Conservation (phyloP, 2,113 vertebrate species). For the Tupaia tana region DNA sequence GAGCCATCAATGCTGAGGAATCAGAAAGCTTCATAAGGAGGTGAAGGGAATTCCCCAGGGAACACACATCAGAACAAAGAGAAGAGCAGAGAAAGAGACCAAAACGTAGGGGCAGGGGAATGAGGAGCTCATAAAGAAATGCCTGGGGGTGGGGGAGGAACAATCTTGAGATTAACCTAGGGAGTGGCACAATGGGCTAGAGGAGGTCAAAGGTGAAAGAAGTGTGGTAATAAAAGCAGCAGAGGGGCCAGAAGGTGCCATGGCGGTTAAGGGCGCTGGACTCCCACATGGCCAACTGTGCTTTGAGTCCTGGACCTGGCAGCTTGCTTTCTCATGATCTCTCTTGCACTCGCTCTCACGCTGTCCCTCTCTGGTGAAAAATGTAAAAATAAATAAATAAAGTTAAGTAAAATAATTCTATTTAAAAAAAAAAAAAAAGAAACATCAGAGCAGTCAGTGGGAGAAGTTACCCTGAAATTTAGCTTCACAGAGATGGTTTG, state of each 20-base stretch:
- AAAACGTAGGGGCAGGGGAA: not conserved
- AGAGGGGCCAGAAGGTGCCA: not conserved
- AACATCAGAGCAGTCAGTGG: not conserved
- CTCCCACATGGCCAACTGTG: too few relatives aligned
- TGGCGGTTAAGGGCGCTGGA: too few relatives aligned
- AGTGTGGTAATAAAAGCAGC: not conserved
- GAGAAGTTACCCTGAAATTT: not conserved
- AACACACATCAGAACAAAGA: not conserved
- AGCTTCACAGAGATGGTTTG: not conserved
- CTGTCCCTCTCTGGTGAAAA: too few relatives aligned
- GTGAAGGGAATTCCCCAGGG: too few relatives aligned
- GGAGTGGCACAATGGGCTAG: not conserved
- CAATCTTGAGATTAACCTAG: not conserved
- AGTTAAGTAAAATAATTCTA: too few relatives aligned
- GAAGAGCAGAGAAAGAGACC: not conserved
- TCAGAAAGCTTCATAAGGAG: not conserved
- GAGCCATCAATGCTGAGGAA: not conserved
- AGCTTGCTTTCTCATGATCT: too few relatives aligned
- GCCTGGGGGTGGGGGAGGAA: too few relatives aligned
- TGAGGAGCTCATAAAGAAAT: not conserved
- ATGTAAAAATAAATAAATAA: too few relatives aligned
- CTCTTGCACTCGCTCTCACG: too few relatives aligned
- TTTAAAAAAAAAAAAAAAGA: not conserved
- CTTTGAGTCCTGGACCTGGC: too few relatives aligned
- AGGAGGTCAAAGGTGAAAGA: fast-evolving